These are phyloP conservation scores for Luscinia luscinia DNA, from an alignment of 2,797 vertebrate genomes.

Conservation along the genomic window DNA sequence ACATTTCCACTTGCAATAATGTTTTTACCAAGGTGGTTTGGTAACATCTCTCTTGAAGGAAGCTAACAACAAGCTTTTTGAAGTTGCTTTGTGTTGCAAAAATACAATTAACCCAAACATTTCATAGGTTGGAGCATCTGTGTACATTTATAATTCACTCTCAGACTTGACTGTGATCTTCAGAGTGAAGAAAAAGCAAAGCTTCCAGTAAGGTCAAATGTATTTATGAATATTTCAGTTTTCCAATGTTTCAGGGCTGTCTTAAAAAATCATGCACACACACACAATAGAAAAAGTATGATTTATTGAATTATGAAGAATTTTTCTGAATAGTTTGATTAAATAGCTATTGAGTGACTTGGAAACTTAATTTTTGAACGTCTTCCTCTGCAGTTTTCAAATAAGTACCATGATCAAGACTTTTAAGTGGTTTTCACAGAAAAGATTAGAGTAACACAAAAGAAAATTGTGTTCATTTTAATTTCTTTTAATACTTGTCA, in stretches of 20 bases:
- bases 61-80: not conserved
- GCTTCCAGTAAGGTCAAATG: not conserved
- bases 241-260: not conserved
- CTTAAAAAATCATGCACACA: not conserved
- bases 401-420: not conserved
- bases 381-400: not conserved
- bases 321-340: not conserved
- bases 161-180: not conserved
- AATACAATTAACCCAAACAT: not conserved
- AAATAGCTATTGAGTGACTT: not conserved
- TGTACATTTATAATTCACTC: not conserved
- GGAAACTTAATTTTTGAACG: not conserved
- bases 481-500: not conserved
- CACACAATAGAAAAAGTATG: not conserved
- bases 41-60: not conserved
- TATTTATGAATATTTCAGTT: not conserved
- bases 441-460: not conserved
- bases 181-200: not conserved
- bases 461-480: not conserved
- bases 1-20: not conserved
- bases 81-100: not conserved
- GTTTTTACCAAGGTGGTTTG: not conserved
- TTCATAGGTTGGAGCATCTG: not conserved
- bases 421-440: not conserved
- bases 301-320: not conserved